Evolutionary conservation across 1,140 invertebrate genomes (phyloP).

Genomic region (Protaetia brevitarsis): DNA sequence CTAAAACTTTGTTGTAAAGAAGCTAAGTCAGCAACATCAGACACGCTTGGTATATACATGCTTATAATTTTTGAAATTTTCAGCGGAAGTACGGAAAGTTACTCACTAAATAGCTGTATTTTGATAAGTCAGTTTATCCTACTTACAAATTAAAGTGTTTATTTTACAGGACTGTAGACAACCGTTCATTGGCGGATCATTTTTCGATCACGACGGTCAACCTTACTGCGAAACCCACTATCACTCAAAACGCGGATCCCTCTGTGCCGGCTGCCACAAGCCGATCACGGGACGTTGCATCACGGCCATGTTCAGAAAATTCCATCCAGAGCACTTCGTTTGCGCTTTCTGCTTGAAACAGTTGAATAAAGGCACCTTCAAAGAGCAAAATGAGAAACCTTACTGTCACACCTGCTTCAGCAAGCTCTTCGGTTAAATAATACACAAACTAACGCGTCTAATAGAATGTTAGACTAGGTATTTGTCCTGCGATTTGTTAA

Average conservation of each 20-base stretch:
- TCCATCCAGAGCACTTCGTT: constrained; percentile 98
- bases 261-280: constrained; percentile 96
- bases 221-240: constrained; percentile 99
- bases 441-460: neutral
- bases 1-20: too few species aligned
- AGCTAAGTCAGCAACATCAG: too few species aligned
- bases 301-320: constrained; percentile 98
- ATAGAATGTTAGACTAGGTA: neutral
- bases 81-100: too few species aligned
- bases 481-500: constrained; percentile 1
- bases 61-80: too few species aligned
- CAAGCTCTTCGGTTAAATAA: constrained; percentile 83
- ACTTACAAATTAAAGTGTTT: too few species aligned
- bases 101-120: too few species aligned
- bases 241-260: constrained; percentile 91
- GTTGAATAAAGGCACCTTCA: constrained; percentile 97
- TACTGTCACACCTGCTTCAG: constrained; percentile 98
- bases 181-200: constrained; percentile 89
- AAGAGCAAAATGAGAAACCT: constrained; percentile 96
- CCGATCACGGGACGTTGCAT: constrained; percentile 96
- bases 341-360: constrained; percentile 97
- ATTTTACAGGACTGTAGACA: constrained; percentile 81
- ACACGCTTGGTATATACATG: too few species aligned
- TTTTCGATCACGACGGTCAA: constrained; percentile 93
- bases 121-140: too few species aligned